phyloP scores from a whole-genome alignment of 1,140 invertebrate species.

The Musca vetustissima region DNA sequence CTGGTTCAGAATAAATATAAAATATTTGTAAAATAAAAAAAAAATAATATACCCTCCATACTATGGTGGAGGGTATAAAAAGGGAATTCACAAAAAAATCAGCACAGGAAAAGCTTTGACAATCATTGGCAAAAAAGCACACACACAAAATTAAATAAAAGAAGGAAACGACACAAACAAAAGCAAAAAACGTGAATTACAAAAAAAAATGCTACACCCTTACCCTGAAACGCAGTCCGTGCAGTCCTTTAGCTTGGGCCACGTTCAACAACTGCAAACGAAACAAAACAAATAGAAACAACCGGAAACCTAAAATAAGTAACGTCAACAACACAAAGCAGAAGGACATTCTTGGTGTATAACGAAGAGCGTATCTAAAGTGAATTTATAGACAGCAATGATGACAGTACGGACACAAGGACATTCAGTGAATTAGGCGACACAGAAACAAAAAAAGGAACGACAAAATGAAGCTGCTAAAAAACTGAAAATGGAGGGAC shows the following conservation, averaged over 20 bases:
- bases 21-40: background rate
- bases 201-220: background rate
- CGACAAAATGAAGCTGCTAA: no score
- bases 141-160: background rate
- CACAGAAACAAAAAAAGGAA: background rate
- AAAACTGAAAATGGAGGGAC: background rate
- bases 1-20: background rate
- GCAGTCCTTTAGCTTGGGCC: no score
- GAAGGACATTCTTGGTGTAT: background rate
- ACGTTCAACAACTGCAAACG: no score
- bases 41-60: no score
- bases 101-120: conserved; percentile 19
- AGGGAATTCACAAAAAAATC: no score
- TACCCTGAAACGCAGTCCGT: no score
- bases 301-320: conserved; percentile 14
- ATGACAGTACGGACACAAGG: background rate
- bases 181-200: background rate
- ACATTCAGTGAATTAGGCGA: background rate
- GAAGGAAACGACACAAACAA: background rate
- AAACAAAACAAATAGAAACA: conserved; percentile 16
- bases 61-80: no score
- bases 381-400: background rate
- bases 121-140: conserved; percentile 15
- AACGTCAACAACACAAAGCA: conserved; percentile 5
- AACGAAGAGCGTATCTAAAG: no score